These are phyloP conservation scores for Gymnoscelis rufifasciata DNA, from an alignment of 2,888 invertebrate genomes.

Conservation along the genomic window DNA sequence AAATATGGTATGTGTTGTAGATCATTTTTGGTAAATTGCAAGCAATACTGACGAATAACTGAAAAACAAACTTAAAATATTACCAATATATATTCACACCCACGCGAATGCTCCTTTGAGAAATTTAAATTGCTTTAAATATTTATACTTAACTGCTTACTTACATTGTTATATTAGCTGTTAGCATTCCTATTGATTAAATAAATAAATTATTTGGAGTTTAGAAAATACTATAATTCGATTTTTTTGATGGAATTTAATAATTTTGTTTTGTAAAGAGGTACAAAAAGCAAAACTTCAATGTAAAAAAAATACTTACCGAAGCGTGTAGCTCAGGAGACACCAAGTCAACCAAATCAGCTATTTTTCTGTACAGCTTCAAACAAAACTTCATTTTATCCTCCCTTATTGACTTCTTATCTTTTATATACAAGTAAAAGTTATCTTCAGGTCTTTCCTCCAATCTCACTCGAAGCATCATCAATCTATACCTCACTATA, in stretches of 20 bases:
- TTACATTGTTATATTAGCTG: too few relatives aligned
- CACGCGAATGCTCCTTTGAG: too few relatives aligned
- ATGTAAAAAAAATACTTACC: conserved; percentile 47
- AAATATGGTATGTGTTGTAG: conserved; percentile 51
- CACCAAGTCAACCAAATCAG: conserved; percentile 53
- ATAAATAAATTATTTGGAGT: too few relatives aligned
- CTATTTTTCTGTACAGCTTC: conserved; percentile 51
- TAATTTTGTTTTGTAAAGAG: too few relatives aligned
- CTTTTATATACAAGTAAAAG: conserved; percentile 53
- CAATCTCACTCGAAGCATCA: conserved; percentile 47
- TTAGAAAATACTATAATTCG: too few relatives aligned
- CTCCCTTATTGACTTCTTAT: conserved; percentile 50
- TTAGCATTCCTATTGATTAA: too few relatives aligned
- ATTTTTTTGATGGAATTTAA: too few relatives aligned
- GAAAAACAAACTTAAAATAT: conserved; percentile 35
- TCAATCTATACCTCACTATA: conserved; percentile 51
- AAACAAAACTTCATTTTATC: conserved; percentile 53
- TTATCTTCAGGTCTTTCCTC: conserved; percentile 48
- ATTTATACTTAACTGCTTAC: too few relatives aligned
- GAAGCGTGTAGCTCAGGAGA: conserved; percentile 58
- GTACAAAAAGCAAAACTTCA: too few relatives aligned
- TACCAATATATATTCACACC: neutral
- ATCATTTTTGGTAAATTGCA: conserved; percentile 62
- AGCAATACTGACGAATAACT: conserved; percentile 58
- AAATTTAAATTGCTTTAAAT: too few relatives aligned